Evolutionary conservation across 2,113 vertebrate genomes (phyloP), one percentile per base, ranked within the genome.

Genomic region (Oriolus oriolus): DNA sequence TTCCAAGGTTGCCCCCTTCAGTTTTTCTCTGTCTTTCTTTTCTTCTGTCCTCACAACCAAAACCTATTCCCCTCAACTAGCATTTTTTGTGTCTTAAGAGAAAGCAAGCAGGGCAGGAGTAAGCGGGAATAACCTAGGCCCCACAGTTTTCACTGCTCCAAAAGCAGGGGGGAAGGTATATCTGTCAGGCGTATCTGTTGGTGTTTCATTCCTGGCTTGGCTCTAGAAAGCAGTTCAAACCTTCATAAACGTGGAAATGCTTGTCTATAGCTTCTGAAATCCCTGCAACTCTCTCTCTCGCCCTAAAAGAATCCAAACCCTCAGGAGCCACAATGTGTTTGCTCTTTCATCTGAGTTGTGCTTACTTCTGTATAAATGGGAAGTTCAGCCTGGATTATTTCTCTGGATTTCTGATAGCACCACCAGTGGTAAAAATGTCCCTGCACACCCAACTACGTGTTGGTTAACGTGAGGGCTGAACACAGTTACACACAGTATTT

Each of bases 231-330:
- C 20, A 49, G 26, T 66, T 91, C 22, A 89, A 66, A 69, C 53
- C 23, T 79, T 93, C 59, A 65, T 76, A 93, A 82, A 73, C 65
- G 73, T 17, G 12, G 71, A 71, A 92, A 49, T 26, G 8, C 33
- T 80, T 53, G 37, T 37, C 59, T 77, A 5, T 22, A 87, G 26
- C 57, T 94, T 76, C 89, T 42, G 78, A 89, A 84, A 91, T 89
- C 91, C 60, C 77, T 79, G 61, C 13, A 91, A 92, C 84, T 91
- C 56, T 37, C 39, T 49, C 56, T 89, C 60, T 71, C 87, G 37
- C 41, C 24, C 49, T 30, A 33, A 68, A 89, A 79, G 27, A 82
- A 64, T 56, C 41, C 81, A 87, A 47, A 52, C 24, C n/a, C 53
- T 78, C 64, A 49, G 74, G 56, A 96, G 37, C 33, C 3, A 0